These are phyloP conservation scores for Amiota mariae DNA, from an alignment of 2,888 invertebrate genomes.

Conservation along the genomic window DNA sequence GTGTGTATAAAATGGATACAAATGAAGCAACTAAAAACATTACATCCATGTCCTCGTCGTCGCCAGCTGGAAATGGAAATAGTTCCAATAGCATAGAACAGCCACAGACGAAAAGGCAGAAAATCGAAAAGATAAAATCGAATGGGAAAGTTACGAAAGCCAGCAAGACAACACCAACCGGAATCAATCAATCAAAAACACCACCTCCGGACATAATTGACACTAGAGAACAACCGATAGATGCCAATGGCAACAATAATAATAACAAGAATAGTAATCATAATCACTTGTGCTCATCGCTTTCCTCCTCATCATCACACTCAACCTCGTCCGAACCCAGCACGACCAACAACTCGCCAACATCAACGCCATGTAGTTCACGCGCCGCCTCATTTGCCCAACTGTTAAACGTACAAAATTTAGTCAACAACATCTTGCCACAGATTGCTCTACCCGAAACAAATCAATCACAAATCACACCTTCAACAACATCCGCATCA, in stretches of 20 bases:
- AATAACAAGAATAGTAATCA: conserved; percentile 28
- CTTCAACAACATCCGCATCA: conserved; percentile 30
- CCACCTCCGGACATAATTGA: conserved; percentile 62
- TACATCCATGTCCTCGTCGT: too few relatives aligned
- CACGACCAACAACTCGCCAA: conserved; percentile 62
- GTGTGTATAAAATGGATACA: conserved; percentile 6
- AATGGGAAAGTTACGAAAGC: conserved; percentile 40
- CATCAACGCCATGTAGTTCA: conserved; percentile 65
- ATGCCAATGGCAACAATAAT: conserved; percentile 57
- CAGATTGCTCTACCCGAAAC: conserved; percentile 42
- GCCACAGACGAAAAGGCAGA: conserved; percentile 88
- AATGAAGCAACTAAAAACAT: conserved; percentile 15
- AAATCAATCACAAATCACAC: neutral
- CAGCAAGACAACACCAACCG: conserved; percentile 34
- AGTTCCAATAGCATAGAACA: conserved; percentile 77
- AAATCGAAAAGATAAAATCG: conserved; percentile 76
- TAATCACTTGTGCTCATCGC: conserved; percentile 61
- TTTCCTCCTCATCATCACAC: conserved; percentile 66
- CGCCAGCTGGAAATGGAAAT: conserved; percentile 20
- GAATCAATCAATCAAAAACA: conserved; percentile 22
- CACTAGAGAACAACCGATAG: conserved; percentile 43
- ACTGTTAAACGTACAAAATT: conserved; percentile 60
- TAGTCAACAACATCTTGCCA: conserved; percentile 61
- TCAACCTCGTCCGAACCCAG: conserved; percentile 60
- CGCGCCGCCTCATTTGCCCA: conserved; percentile 65